Evolutionary conservation across 1,140 invertebrate genomes (phyloP).

Genomic region (Lerema accius): DNA sequence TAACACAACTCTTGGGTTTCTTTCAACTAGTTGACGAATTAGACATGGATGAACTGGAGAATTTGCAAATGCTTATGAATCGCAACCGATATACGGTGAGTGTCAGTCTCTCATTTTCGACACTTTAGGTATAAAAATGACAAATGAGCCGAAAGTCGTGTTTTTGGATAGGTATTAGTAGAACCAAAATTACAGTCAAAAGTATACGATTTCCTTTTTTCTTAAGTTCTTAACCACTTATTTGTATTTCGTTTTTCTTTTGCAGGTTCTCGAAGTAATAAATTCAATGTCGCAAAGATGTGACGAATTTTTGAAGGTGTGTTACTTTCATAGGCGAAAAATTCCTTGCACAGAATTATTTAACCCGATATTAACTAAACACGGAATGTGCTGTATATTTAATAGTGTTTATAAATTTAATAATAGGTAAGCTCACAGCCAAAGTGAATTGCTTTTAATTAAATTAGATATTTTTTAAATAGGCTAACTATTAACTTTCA

Average conservation of each 20-base stretch:
- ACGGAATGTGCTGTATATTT: conserved; percentile 65
- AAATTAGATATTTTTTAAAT: conserved; percentile 23
- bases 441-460: too few relatives aligned
- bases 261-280: conserved; percentile 57
- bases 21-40: conserved; percentile 38
- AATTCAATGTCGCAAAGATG: conserved; percentile 54
- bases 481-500: too few relatives aligned
- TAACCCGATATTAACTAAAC: conserved; percentile 54
- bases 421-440: conserved; percentile 38
- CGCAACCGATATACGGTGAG: conserved; percentile 58
- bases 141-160: too few relatives aligned
- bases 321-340: conserved; percentile 39
- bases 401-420: conserved; percentile 56
- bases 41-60: conserved; percentile 31
- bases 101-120: too few relatives aligned
- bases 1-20: conserved; percentile 52
- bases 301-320: conserved; percentile 56
- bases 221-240: too few relatives aligned
- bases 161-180: too few relatives aligned
- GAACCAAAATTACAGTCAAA: too few relatives aligned
- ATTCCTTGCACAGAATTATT: conserved; percentile 52
- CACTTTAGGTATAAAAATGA: too few relatives aligned
- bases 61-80: conserved; percentile 50
- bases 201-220: too few relatives aligned
- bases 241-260: conserved; percentile 5